phyloP scores from a whole-genome alignment of 2,113 vertebrate species.

The Catharus minimus region DNA sequence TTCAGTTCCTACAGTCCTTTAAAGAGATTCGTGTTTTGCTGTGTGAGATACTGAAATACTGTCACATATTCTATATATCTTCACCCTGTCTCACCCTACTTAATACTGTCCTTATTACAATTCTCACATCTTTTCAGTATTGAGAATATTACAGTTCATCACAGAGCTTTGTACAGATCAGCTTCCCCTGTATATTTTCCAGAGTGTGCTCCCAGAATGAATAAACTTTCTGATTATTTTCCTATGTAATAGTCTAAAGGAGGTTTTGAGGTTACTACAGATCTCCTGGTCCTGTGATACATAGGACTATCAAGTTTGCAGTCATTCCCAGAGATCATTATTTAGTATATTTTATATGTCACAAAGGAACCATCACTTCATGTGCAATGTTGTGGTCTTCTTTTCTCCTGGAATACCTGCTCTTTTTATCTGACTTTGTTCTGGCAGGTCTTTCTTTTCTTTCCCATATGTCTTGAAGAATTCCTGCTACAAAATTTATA shows the following conservation, averaged over 20 bases:
- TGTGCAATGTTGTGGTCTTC: neutral
- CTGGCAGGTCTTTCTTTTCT: neutral
- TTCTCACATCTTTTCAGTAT: neutral
- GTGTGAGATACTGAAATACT: neutral
- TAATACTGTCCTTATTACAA: neutral
- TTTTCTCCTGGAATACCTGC: neutral
- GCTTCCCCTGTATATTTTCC: neutral
- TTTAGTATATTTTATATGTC: neutral
- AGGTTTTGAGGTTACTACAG: neutral
- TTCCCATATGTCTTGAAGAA: neutral
- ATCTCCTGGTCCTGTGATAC: neutral
- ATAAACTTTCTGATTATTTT: neutral
- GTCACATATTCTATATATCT: neutral
- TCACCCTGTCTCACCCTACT: neutral
- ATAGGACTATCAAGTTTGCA: neutral
- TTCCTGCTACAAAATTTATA: neutral
- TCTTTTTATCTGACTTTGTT: neutral
- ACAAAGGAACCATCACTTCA: neutral
- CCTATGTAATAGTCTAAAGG: neutral
- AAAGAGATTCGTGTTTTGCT: neutral
- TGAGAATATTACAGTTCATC: neutral
- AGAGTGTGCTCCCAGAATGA: neutral
- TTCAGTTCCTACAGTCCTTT: neutral
- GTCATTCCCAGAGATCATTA: neutral
- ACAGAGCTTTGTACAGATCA: neutral